Evolutionary conservation across 2,888 invertebrate species (phyloP), one percentile per base, ranked within the genome.

Genomic region (Archaeoteleia sp.): DNA sequence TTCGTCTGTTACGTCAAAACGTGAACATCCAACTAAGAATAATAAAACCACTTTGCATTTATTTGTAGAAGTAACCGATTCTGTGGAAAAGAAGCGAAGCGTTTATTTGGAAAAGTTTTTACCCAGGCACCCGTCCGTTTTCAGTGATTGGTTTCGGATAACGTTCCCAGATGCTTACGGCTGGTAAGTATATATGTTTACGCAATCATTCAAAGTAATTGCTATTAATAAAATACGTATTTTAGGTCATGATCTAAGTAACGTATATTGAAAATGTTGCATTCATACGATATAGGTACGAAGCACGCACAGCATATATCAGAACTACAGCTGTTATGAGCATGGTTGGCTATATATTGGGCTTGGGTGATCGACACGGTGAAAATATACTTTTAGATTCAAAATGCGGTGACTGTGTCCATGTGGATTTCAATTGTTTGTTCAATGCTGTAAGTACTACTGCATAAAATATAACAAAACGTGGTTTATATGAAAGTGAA

Each of bases 381-480:
- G 96, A 98, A 87, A 98, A 98, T 85, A 95, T 99, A 78, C 89
- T 96, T 4, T 90, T 98, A 73, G 98, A 99, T 86, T 92, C 95
- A 0, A 93, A 91, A 0, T 94, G 92, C 76, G 99, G 99, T 0
- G 97, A 98, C 82, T 91, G 93, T 0, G 94, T 99, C 0, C 99
- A 99, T 84, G 98, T 99, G 0, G 99, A 99, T 86, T 98, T 98
- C 85, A 98, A 97, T 86, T 97, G 97, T 81, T 87, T 99, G 9
- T 99, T 99, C 86, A 98, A 99, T 86, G 94, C 88, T 92, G 95
- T 84, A 87, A 85, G 37, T 67, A 51, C 37, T 9, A 20, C 2
- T 20, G 5, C 3, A 4, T 20, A 2, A 10, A 61, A 37, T 20
- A 20, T 23, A 25, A 30, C 39, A 1, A 14, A 25, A 4, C 7